Base-by-base conservation (phyloP, 1,140 invertebrate genomes). In the Halesus radiatus region DNA sequence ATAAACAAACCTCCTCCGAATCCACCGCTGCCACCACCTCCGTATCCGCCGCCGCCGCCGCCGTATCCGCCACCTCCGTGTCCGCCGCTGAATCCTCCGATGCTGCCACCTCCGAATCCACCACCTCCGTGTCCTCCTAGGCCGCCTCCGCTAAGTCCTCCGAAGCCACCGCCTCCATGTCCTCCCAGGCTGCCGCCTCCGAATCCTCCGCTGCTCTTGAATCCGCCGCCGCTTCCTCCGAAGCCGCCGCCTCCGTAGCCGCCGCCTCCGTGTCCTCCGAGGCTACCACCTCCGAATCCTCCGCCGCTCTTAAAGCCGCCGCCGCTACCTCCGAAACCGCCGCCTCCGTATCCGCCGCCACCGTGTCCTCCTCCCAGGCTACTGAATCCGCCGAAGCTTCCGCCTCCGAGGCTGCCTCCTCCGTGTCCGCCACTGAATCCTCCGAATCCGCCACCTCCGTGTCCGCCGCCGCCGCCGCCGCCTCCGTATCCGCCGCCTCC, bases 151-250 rank as follows among this genome's bases (percentile, higher is more conserved):
- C 62, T 29, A 23, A 50, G 13, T 53, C 79, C 79, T 56, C 79
- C 79, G 62, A 64, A 66, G 32, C 78, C 78, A 37, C 76, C 76
- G 20, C 75, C 74, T 20, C 73, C 74, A 10, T 37, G 50, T 60
- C 80, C 76, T 73, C 80, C 75, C 45, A 62, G 7, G 6, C 56
- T 45, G 23, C 80, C 77, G 26, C 79, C 56, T 22, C 58, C 56
- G 62, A 64, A 64, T 16, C 79, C 74, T 26, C 79, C 79, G 26
- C 73, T 64, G 53, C 37, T 64, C 20, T 64, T 53, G n/a, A 77
- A 70, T 23, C 76, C 70, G 62, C 76, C 58, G 8, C 79, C 76
- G 23, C 37, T 22, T 16, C 79, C 79, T 32, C 79, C 79, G 26
- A 58, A 20, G 15, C 80, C 68, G 32, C 75, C 75, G 16, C 79